Percentiles rank a stretch among this genome's conserved stretches.
These are phyloP conservation scores for Morus bassanus DNA, from an alignment of 2,797 vertebrate genomes.

Conservation along the genomic window DNA sequence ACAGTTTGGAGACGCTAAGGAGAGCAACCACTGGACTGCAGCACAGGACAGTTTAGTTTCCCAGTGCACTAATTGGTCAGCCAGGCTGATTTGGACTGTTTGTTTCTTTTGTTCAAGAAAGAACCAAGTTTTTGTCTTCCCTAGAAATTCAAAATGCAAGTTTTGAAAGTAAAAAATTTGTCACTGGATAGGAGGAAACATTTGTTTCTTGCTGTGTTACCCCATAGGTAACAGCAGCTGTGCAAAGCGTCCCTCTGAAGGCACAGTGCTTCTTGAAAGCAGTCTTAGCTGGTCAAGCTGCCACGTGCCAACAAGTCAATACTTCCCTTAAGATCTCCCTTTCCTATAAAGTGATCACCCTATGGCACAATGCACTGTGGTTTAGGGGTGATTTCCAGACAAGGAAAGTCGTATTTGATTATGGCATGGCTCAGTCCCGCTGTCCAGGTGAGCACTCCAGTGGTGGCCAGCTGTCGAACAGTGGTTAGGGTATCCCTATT, in stretches of 20 bases:
- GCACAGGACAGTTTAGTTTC: background rate
- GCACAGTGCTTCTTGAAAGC: background rate
- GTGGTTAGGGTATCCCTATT: slow-evolving; percentile 46
- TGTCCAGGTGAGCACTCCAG: slow-evolving; percentile 3
- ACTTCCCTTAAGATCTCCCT: background rate
- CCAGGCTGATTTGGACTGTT: background rate
- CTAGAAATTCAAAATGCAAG: background rate
- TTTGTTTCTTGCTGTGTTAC: background rate
- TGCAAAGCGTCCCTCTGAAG: background rate
- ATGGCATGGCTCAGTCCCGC: background rate
- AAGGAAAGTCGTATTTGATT: background rate
- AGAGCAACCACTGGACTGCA: background rate
- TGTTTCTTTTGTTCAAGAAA: background rate
- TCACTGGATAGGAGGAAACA: background rate
- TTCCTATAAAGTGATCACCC: background rate
- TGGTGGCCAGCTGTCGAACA: background rate
- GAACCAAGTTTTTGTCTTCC: background rate
- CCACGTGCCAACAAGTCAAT: background rate
- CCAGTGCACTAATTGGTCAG: background rate
- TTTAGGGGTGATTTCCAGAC: background rate
- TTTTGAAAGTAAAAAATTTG: background rate
- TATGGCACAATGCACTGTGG: rapidly evolving
- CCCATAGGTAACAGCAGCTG: background rate
- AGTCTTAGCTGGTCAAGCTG: background rate
- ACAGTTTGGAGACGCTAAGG: slow-evolving; percentile 6